Percentiles rank a stretch among this genome's conserved stretches.
phyloP scores from a whole-genome alignment of 1,140 invertebrate genomes.

The Platyscapa corneri region DNA sequence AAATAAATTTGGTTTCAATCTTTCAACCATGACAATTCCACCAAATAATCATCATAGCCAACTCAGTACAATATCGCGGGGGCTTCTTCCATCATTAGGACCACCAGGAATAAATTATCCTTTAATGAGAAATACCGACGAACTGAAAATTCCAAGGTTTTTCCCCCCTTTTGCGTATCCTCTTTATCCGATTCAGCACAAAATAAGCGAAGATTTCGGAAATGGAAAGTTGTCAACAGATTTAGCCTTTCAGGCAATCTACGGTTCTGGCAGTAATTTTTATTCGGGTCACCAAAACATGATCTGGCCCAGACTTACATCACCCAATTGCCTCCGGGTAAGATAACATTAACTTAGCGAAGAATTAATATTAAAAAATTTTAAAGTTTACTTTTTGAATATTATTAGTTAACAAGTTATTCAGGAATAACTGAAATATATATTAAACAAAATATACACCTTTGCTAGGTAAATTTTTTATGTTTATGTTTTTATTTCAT shows the following conservation, averaged over 20 bases:
- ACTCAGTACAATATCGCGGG: constrained; percentile 75
- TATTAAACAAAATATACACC: not conserved
- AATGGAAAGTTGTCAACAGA: constrained; percentile 79
- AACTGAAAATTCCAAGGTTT: constrained; percentile 80
- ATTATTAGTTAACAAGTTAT: not conserved
- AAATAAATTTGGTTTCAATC: constrained; percentile 82
- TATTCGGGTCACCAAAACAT: constrained; percentile 70
- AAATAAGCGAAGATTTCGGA: constrained; percentile 74
- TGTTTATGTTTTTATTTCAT: too few species aligned
- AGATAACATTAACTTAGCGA: not conserved
- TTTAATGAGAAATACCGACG: constrained; percentile 75
- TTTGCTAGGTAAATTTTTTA: too few species aligned
- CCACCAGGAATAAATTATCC: constrained; percentile 76
- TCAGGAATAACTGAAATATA: not conserved
- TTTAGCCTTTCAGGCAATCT: constrained; percentile 78
- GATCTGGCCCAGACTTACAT: constrained; percentile 65
- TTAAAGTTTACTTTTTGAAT: not conserved
- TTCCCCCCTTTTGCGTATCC: constrained; percentile 83
- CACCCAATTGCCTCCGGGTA: constrained; percentile 61
- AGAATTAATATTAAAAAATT: not conserved
- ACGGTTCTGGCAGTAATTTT: constrained; percentile 74
- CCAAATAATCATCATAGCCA: constrained; percentile 61
- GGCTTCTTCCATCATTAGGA: constrained; percentile 78
- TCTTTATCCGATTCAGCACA: constrained; percentile 81
- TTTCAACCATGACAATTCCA: constrained; percentile 78